These are phyloP conservation scores for Labia minor DNA, from an alignment of 2,888 invertebrate genomes.

Conservation along the genomic window DNA sequence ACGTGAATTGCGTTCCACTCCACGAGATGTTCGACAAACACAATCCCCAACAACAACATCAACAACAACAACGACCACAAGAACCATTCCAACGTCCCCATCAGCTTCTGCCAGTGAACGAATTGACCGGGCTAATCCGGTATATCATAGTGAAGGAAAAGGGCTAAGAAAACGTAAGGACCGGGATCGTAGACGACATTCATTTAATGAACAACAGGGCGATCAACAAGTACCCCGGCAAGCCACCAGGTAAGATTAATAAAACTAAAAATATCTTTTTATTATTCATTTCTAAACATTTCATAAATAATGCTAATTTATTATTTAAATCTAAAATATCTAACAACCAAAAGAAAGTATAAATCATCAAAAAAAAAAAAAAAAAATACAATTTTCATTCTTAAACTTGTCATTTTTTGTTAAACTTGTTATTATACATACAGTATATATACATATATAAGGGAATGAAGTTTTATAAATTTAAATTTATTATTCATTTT, in stretches of 20 bases:
- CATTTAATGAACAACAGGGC: constrained; percentile 26
- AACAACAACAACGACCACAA: not conserved
- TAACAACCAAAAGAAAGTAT: too few species aligned
- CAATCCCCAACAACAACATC: constrained; percentile 9
- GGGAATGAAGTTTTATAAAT: too few species aligned
- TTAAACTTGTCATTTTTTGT: too few species aligned
- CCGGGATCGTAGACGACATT: constrained; percentile 25
- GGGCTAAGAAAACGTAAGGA: constrained; percentile 24
- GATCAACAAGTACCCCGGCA: constrained; percentile 14
- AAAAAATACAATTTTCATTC: too few species aligned
- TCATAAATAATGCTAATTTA: too few species aligned
- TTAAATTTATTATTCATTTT: too few species aligned
- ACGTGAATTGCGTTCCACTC: constrained; percentile 24
- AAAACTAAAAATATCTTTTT: not conserved
- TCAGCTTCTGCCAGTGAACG: not conserved
- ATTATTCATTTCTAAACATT: too few species aligned
- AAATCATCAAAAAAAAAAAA: too few species aligned
- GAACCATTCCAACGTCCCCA: not conserved
- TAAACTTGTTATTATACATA: too few species aligned
- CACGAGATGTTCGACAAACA: constrained; percentile 1
- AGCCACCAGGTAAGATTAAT: constrained; percentile 18
- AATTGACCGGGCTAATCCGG: constrained; percentile 20
- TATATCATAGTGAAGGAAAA: constrained; percentile 26
- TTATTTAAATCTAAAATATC: too few species aligned
- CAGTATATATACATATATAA: too few species aligned